Conservation (phyloP, 2,113 vertebrate genomes). For the Narcine bancroftii region DNA sequence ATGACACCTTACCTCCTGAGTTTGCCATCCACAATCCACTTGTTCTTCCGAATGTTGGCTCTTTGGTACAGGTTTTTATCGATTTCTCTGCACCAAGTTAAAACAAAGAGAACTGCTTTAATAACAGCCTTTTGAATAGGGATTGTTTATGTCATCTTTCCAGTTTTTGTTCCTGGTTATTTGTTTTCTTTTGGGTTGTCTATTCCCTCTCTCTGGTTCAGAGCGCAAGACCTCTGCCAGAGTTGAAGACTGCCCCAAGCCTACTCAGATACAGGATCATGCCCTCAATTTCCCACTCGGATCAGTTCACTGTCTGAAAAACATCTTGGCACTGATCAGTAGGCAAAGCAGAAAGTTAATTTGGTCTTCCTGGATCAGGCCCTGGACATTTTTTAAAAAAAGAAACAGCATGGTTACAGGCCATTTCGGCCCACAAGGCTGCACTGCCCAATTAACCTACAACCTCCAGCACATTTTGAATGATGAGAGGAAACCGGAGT, state of each 20-base stretch:
- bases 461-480: no score
- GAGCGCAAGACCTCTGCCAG: neutral
- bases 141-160: neutral
- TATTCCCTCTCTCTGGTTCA: neutral
- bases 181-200: neutral
- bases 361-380: no score
- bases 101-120: neutral
- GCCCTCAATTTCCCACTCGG: neutral
- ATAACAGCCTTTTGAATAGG: neutral
- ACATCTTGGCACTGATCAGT: neutral
- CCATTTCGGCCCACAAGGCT: no score
- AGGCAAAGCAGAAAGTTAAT: neutral
- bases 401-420: no score
- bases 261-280: neutral
- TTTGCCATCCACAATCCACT: slow-evolving; percentile 91
- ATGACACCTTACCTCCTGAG: slow-evolving; percentile 69
- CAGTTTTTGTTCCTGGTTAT: neutral
- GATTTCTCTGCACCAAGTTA: slow-evolving; percentile 68
- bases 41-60: slow-evolving; percentile 80
- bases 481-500: no score
- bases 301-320: neutral
- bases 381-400: no score
- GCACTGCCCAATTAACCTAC: no score
- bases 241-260: neutral
- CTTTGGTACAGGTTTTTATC: slow-evolving; percentile 89